Base-by-base conservation (phyloP, 2,113 vertebrate genomes). In the Clupea harengus region DNA sequence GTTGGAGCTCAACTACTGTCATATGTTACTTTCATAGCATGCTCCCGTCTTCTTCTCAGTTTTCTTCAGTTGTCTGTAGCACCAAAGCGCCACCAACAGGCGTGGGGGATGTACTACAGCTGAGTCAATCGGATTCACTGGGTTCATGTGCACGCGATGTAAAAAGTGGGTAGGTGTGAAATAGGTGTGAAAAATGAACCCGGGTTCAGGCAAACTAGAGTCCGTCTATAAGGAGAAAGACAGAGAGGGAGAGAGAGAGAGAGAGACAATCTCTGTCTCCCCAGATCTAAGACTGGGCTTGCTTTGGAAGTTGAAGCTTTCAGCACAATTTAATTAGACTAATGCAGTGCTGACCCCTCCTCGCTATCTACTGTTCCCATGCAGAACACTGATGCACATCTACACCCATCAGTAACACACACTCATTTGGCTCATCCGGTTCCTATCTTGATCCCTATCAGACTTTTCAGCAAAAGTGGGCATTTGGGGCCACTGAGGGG, bases 281-380 rank as follows among this genome's bases (percentile, higher is more conserved):
- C 39, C 8, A 7, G n/a, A 13, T 46, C 45, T 83, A 6, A 39
- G 64, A 17, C 52, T 81, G 81, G 9, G 9, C 52, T 72, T 84
- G 81, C 28, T 78, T 6, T 82, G 60, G 45, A 72, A 81, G 20
- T 47, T 18, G 85, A 80, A 28, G 81, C 80, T 86, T 87, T 89
- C 88, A 87, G 84, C 88, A 87, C 81, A 81, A 67, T 87, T 87
- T 89, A 81, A 86, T 89, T 81, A 87, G 82, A 64, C 60, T 86
- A 32, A 49, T 39, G 78, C 47, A 17, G 39, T 9, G 1, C 25
- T 86, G 22, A 46, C 46, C 64, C 72, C 83, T 86, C 82, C 82
- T 32, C 28, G 57, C 49, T 39, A 28, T 39, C 82, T 64, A 46
- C 64, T 60, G 78, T 85, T 86, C 81, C 83, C 81, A 81, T 72